phyloP scores from a whole-genome alignment of 2,888 invertebrate genomes.

The Xestia xanthographa region DNA sequence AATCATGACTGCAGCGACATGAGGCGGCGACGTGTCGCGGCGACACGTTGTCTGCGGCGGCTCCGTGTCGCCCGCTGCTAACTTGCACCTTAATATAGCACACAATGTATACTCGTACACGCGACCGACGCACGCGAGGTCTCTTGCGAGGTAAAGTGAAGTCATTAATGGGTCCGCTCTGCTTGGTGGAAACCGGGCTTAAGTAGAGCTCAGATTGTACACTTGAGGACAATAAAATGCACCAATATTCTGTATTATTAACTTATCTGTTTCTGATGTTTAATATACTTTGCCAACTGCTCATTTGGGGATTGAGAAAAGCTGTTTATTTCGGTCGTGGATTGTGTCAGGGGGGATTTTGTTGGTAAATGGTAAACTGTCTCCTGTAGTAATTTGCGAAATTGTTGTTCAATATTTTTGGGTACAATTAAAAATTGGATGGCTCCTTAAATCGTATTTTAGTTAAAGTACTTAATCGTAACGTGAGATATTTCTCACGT shows the following conservation, averaged over 20 bases:
- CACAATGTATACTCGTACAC: too few species aligned
- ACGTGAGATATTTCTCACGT: too few species aligned
- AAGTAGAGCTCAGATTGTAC: slow-evolving; percentile 52
- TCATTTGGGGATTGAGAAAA: slow-evolving; percentile 29
- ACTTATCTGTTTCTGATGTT: slow-evolving; percentile 31
- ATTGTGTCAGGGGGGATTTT: slow-evolving; percentile 5
- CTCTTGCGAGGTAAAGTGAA: too few species aligned
- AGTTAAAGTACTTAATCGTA: not conserved
- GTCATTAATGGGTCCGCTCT: too few species aligned
- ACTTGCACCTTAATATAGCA: too few species aligned
- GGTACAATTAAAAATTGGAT: not conserved
- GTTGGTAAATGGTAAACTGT: slow-evolving; percentile 19
- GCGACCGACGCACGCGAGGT: too few species aligned
- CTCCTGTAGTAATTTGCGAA: not conserved
- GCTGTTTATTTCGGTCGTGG: slow-evolving; percentile 2
- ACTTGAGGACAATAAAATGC: slow-evolving; percentile 61
- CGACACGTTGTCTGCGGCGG: too few species aligned
- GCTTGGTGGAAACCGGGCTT: too few species aligned
- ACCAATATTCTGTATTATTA: slow-evolving; percentile 33
- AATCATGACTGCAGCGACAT: too few species aligned
- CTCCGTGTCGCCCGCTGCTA: too few species aligned
- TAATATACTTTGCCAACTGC: slow-evolving; percentile 25
- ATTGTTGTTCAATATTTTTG: slow-evolving; percentile 6
- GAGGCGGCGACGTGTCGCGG: too few species aligned
- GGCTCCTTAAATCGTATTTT: not conserved